phyloP scores from a whole-genome alignment of 2,113 vertebrate genomes.

The Lepus europaeus region DNA sequence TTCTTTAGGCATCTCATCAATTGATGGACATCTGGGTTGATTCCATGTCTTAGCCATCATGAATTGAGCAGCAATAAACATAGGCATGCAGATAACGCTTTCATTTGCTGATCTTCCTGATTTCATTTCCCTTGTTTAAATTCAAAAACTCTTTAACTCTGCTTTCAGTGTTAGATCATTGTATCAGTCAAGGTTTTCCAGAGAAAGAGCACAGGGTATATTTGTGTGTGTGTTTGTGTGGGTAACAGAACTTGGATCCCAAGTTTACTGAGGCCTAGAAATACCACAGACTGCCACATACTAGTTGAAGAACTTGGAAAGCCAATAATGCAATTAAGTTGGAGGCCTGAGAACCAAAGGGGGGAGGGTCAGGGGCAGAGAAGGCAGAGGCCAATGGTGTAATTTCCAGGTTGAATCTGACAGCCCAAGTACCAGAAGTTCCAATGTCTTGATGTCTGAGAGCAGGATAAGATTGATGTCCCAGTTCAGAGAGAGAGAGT shows the following conservation, averaged over 20 bases:
- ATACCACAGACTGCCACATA: background rate
- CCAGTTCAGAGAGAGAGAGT: background rate
- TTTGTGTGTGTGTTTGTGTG: background rate
- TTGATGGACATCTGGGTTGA: no score
- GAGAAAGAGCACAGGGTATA: background rate
- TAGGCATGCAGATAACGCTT: no score
- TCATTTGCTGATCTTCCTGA: no score
- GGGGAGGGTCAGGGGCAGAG: rapidly evolving
- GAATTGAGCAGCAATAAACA: no score
- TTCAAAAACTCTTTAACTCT: background rate
- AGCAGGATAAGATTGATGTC: background rate
- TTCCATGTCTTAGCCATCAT: no score
- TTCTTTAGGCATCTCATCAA: no score
- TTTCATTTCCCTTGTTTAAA: no score
- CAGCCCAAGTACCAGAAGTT: background rate
- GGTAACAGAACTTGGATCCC: background rate
- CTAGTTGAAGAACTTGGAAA: background rate
- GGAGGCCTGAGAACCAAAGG: background rate
- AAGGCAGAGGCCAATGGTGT: background rate
- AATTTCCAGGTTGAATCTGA: background rate
- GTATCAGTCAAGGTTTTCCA: background rate
- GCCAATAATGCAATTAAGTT: background rate
- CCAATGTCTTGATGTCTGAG: background rate
- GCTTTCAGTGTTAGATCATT: background rate
- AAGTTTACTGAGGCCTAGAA: background rate